These are phyloP conservation scores for Phalacrocorax aristotelis DNA, from an alignment of 2,113 vertebrate species.

Conservation along the genomic window DNA sequence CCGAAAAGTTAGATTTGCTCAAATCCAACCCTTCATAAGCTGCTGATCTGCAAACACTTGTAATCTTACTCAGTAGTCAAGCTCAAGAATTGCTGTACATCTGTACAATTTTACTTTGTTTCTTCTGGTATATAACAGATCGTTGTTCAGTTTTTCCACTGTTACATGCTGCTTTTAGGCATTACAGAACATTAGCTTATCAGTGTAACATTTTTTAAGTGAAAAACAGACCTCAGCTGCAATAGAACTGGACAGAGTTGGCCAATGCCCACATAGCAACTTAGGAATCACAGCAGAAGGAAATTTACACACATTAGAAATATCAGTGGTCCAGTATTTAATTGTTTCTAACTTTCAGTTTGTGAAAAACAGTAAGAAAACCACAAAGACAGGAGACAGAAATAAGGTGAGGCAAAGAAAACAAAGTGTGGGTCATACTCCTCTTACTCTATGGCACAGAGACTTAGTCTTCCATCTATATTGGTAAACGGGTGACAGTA, in stretches of 20 bases:
- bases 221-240: neutral
- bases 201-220: neutral
- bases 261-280: neutral
- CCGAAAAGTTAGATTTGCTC: neutral
- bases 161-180: neutral
- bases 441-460: neutral
- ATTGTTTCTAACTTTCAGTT: conserved; percentile 28
- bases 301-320: neutral
- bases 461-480: neutral
- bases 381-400: neutral
- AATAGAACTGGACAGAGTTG: neutral
- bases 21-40: neutral
- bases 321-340: neutral
- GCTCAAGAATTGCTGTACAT: neutral
- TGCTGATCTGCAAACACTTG: neutral
- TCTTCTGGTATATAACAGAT: neutral
- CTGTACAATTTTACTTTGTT: neutral
- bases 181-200: neutral
- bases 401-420: neutral
- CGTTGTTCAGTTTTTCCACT: neutral
- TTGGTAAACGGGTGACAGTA: neutral
- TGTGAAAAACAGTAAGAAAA: conserved; percentile 48
- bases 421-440: neutral
- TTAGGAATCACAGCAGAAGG: neutral
- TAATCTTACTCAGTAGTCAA: neutral